Conservation (phyloP, 35 echinoderm and acorn worm genomes). For the Amphiura filiformis region DNA sequence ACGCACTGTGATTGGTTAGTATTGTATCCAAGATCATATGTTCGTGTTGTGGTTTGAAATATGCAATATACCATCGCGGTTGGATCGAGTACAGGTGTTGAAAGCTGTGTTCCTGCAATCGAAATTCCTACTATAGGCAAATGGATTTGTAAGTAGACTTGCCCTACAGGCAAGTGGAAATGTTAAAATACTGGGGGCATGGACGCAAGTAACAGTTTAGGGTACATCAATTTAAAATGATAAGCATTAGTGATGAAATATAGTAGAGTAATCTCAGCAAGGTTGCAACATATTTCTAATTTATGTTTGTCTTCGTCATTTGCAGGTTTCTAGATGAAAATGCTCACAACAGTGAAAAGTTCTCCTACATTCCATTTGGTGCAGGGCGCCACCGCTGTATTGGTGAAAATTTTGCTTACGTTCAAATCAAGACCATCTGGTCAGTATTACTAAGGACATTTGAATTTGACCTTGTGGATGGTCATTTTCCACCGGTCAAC, state of each 20-base stretch:
- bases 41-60: too few relatives aligned
- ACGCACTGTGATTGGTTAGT: too few relatives aligned
- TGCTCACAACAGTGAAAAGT: constrained; percentile 66
- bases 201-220: not conserved
- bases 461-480: constrained; percentile 61
- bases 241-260: too few relatives aligned
- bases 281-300: too few relatives aligned
- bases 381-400: constrained; percentile 74
- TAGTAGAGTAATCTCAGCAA: too few relatives aligned
- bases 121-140: too few relatives aligned
- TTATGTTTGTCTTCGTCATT: not conserved
- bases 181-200: not conserved
- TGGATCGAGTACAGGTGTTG: too few relatives aligned
- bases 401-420: constrained; percentile 81
- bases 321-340: constrained; percentile 65
- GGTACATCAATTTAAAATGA: not conserved
- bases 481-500: constrained; percentile 63
- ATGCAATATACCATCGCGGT: too few relatives aligned
- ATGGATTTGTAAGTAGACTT: too few relatives aligned
- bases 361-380: constrained; percentile 77
- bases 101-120: too few relatives aligned
- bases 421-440: constrained; percentile 81
- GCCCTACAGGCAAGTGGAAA: not conserved
- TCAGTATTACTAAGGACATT: constrained; percentile 63
- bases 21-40: too few relatives aligned